phyloP scores from a whole-genome alignment of 2,888 invertebrate genomes.

The Campoplex capitator region DNA sequence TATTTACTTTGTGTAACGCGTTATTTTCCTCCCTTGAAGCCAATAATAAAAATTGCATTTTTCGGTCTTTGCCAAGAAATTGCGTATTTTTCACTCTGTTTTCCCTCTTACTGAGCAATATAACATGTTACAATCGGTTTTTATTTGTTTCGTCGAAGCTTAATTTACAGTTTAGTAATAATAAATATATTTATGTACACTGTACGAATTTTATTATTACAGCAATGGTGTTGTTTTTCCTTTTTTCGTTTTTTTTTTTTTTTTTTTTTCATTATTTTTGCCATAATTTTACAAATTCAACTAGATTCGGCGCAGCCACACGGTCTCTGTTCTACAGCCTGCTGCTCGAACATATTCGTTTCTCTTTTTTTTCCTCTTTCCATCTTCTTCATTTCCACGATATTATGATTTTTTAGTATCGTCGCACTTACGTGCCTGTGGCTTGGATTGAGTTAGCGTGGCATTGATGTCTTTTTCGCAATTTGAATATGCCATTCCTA shows the following conservation, averaged over 20 bases:
- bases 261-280: slow-evolving; percentile 57
- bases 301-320: slow-evolving; percentile 65
- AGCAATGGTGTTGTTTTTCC: slow-evolving; percentile 65
- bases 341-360: slow-evolving; percentile 55
- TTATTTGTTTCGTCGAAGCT: slow-evolving; percentile 68
- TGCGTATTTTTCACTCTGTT: background rate
- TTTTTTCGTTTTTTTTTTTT: slow-evolving; percentile 65
- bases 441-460: slow-evolving; percentile 74
- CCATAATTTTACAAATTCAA: slow-evolving; percentile 72
- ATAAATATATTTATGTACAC: slow-evolving; percentile 72
- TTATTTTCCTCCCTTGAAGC: slow-evolving; percentile 86
- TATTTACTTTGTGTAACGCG: slow-evolving; percentile 27
- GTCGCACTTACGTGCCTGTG: slow-evolving; percentile 72
- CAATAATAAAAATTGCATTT: slow-evolving; percentile 41
- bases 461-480: slow-evolving; percentile 90
- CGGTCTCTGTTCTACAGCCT: slow-evolving; percentile 55
- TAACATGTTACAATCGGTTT: slow-evolving; percentile 62
- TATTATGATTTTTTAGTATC: slow-evolving; percentile 64
- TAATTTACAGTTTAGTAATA: slow-evolving; percentile 74
- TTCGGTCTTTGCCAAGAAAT: background rate
- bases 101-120: background rate
- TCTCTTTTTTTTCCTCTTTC: slow-evolving; percentile 29
- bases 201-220: slow-evolving; percentile 73
- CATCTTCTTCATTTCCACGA: slow-evolving; percentile 20
- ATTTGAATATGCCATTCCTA: slow-evolving; percentile 96